Conservation (phyloP, 1,140 invertebrate species). For the Teleopsis dalmanni region DNA sequence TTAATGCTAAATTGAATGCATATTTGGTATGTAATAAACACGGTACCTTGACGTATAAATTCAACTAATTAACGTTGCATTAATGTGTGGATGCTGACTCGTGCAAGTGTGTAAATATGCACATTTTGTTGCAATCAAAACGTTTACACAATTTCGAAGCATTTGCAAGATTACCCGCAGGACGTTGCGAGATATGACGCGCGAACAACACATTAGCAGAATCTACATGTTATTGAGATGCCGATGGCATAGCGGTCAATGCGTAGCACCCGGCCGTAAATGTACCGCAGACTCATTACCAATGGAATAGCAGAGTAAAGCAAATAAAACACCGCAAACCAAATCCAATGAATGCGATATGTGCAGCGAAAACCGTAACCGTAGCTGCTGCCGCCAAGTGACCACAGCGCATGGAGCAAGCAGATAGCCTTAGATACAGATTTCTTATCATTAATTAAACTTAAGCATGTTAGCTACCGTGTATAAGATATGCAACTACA, state of each 20-base stretch:
- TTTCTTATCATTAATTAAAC: constrained; percentile 45
- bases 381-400: not conserved
- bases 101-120: no score
- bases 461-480: constrained; percentile 44
- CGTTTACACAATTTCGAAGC: no score
- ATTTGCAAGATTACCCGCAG: no score
- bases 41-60: no score
- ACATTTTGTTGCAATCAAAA: no score
- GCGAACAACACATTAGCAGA: constrained; percentile 44
- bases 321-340: not conserved
- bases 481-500: constrained; percentile 24
- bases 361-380: not conserved
- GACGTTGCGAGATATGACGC: no score
- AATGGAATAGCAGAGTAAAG: not conserved
- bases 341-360: not conserved
- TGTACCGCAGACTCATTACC: not conserved
- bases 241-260: constrained; percentile 16
- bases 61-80: no score
- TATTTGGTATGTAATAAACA: no score
- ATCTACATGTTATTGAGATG: constrained; percentile 45
- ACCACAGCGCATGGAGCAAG: constrained; percentile 8
- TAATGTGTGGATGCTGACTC: no score
- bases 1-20: no score
- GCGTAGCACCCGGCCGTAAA: not conserved
- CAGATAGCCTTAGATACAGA: constrained; percentile 38